Evolutionary conservation across 2,113 vertebrate genomes (phyloP).

Genomic region (Pipa parva): DNA sequence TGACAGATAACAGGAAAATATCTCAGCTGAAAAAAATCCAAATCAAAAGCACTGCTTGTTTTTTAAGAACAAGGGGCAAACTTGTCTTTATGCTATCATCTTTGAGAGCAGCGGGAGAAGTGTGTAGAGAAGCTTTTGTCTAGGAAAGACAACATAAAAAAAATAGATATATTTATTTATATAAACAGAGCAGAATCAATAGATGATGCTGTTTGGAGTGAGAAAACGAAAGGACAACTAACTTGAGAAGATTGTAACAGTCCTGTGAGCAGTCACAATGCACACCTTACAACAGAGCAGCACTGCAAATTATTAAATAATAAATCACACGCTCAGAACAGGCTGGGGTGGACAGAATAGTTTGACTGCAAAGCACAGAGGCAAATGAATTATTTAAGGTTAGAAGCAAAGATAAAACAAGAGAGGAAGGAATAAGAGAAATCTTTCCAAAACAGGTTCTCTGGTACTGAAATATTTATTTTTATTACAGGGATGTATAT

Average conservation of each 20-base stretch:
- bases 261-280: slow-evolving; percentile 78
- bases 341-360: slow-evolving; percentile 82
- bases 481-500: slow-evolving; percentile 66
- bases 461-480: slow-evolving; percentile 70
- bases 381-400: slow-evolving; percentile 84
- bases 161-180: too few relatives aligned
- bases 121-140: slow-evolving; percentile 66
- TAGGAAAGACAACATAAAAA: slow-evolving; percentile 37
- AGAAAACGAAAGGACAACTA: slow-evolving; percentile 83
- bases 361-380: slow-evolving; percentile 81
- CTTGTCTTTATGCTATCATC: slow-evolving; percentile 71
- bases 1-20: slow-evolving; percentile 48
- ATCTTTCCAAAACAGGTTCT: slow-evolving; percentile 73
- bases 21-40: slow-evolving; percentile 54
- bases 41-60: slow-evolving; percentile 66
- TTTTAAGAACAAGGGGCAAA: slow-evolving; percentile 70
- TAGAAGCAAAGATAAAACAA: slow-evolving; percentile 80
- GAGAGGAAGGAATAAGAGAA: slow-evolving; percentile 69
- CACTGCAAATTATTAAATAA: slow-evolving; percentile 89
- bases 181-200: slow-evolving; percentile 76
- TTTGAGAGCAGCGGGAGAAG: slow-evolving; percentile 74
- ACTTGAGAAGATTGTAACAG: slow-evolving; percentile 84
- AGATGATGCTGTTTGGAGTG: slow-evolving; percentile 75
- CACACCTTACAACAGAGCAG: slow-evolving; percentile 77
- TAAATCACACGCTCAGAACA: slow-evolving; percentile 86